Evolutionary conservation across 2,888 invertebrate genomes (phyloP).

Genomic region (Eupelmus urozonus): DNA sequence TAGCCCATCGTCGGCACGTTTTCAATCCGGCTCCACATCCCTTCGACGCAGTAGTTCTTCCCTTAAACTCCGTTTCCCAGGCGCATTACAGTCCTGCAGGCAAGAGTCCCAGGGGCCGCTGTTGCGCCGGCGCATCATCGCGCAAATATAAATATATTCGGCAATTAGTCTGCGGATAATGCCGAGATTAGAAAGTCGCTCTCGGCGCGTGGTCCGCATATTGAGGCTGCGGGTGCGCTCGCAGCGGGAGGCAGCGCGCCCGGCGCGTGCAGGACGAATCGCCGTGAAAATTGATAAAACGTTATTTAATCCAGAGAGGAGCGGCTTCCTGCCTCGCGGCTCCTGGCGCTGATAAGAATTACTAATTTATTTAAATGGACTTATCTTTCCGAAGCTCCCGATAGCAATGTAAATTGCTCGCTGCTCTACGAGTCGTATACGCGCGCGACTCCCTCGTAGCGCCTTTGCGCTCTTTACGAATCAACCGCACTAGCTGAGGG

Average conservation of each 20-base stretch:
- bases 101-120: not conserved
- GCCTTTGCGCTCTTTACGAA: conserved; percentile 63
- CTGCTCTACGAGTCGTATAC: conserved; percentile 56
- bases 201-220: conserved; percentile 51
- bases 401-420: conserved; percentile 77
- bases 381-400: conserved; percentile 76
- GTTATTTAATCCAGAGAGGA: conserved; percentile 72
- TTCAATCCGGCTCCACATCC: too few species aligned
- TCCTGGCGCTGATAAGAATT: conserved; percentile 72
- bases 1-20: not conserved
- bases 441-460: not conserved
- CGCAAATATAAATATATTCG: conserved; percentile 50
- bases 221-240: conserved; percentile 2
- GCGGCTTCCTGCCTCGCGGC: conserved; percentile 54
- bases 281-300: conserved; percentile 76
- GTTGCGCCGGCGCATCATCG: conserved; percentile 37
- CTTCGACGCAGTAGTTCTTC: too few species aligned
- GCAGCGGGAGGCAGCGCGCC: conserved; percentile 44
- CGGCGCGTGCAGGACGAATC: conserved; percentile 73
- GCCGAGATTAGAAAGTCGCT: conserved; percentile 57
- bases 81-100: not conserved
- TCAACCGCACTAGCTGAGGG: conserved; percentile 65
- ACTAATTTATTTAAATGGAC: conserved; percentile 78
- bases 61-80: conserved; percentile 18
- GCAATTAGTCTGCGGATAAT: conserved; percentile 58